Evolutionary conservation across 2,113 vertebrate genomes (phyloP).

Genomic region (Hippocampus abdominalis): DNA sequence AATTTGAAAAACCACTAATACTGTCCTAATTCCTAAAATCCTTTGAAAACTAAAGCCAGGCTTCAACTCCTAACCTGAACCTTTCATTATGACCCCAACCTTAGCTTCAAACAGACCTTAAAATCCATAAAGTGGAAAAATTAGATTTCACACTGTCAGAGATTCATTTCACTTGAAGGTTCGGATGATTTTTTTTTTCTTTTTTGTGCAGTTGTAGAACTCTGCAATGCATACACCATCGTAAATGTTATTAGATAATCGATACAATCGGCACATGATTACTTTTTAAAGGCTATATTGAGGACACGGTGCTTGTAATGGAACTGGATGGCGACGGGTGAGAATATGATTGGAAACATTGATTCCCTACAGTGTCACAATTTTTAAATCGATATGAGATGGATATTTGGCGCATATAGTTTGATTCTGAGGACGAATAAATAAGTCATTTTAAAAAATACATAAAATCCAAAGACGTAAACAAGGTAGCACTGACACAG

Average conservation of each 20-base stretch:
- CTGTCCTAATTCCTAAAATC: no score
- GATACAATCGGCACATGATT: background rate
- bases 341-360: background rate
- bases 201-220: background rate
- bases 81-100: no score
- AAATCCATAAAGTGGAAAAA: no score
- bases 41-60: no score
- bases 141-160: no score
- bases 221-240: background rate
- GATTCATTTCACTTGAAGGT: no score
- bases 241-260: background rate
- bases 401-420: background rate
- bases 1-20: background rate
- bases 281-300: background rate
- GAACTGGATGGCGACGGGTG: background rate
- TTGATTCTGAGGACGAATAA: background rate
- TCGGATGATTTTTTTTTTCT: background rate
- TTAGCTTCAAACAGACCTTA: no score
- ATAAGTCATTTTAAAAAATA: background rate
- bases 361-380: background rate
- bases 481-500: constrained; percentile 50
- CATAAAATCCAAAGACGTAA: background rate
- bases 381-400: background rate
- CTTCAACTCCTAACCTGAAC: background rate
- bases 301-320: background rate